Evolutionary conservation across 2,888 invertebrate species (phyloP), one percentile per base, ranked within the genome.

Genomic region (Thymelicus acteon): DNA sequence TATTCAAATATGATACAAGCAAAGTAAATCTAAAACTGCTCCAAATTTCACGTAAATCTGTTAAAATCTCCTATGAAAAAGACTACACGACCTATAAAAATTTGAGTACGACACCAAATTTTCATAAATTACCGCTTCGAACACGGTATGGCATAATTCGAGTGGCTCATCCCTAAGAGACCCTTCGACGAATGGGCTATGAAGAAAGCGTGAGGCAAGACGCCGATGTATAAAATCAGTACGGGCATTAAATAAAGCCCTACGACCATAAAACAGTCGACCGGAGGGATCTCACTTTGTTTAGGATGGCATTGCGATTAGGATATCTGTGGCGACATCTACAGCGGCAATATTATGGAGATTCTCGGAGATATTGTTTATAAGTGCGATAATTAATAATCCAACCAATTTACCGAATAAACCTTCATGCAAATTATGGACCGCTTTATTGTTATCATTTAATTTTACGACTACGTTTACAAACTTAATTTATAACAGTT

Each of bases 201-300:
- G 75, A 77, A 73, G 71, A 73, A 73, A 75, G 74, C 77, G 78
- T 82, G 84, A 88, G 85, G 75, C 80, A 79, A 80, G 86, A 85
- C 87, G 87, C 82, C 87, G 82, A 84, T 81, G 85, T 87, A 90
- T 89, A 91, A 90, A 92, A 91, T 91, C 90, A 86, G 87, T 89
- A 90, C 86, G 85, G 82, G 83, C 88, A 89, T 92, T 88, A 89
- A 91, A 89, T 90, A 91, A 91, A 90, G 85, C 88, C 85, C 81
- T 86, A 89, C 83, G 87, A 81, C 76, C 80, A 85, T 89, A 90
- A 89, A 90, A 87, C 87, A 87, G 83, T 83, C 85, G 75, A 60
- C 54, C 76, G 79, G 76, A 77, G 78, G 79, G 81, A 76, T 76
- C 81, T 72, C 57, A 87, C 89, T 89, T 87, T 87, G 90, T 90